phyloP scores from a whole-genome alignment of 1,140 invertebrate genomes.

The Papilio glaucus region DNA sequence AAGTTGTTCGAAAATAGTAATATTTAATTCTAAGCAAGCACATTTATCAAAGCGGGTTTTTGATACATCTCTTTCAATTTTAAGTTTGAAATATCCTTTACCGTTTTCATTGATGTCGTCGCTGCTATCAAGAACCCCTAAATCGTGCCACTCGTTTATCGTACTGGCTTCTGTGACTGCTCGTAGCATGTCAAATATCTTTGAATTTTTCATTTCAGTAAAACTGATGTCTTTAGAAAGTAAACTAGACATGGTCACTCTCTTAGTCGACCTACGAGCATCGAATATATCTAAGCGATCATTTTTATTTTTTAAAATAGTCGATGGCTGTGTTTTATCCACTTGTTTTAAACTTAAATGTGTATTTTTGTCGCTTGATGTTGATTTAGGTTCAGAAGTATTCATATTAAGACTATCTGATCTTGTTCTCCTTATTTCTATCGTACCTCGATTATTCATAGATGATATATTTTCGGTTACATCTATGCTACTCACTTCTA shows the following conservation, averaged over 20 bases:
- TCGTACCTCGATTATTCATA: conserved; percentile 16
- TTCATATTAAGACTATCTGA: conserved; percentile 30
- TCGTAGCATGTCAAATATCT: conserved; percentile 63
- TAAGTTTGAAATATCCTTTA: conserved; percentile 53
- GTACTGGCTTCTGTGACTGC: conserved; percentile 56
- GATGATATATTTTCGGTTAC: conserved; percentile 11
- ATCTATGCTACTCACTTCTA: conserved; percentile 34
- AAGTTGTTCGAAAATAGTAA: conserved; percentile 67
- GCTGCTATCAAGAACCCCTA: conserved; percentile 65
- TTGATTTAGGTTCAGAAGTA: not conserved
- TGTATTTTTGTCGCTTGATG: conserved; percentile 20
- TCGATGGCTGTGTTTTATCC: conserved; percentile 34
- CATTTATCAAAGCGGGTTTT: conserved; percentile 66
- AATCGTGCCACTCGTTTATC: conserved; percentile 59
- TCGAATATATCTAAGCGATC: conserved; percentile 38
- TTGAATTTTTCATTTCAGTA: conserved; percentile 42
- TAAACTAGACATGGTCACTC: conserved; percentile 63
- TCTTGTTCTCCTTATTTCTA: conserved; percentile 16
- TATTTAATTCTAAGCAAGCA: conserved; percentile 69
- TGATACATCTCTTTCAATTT: conserved; percentile 67
- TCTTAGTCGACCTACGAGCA: conserved; percentile 54
- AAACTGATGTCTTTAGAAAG: conserved; percentile 51
- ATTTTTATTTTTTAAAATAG: conserved; percentile 59
- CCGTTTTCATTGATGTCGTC: conserved; percentile 53
- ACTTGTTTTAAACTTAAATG: conserved; percentile 23